Conservation (phyloP, 2,113 vertebrate species). For the Rana temporaria region DNA sequence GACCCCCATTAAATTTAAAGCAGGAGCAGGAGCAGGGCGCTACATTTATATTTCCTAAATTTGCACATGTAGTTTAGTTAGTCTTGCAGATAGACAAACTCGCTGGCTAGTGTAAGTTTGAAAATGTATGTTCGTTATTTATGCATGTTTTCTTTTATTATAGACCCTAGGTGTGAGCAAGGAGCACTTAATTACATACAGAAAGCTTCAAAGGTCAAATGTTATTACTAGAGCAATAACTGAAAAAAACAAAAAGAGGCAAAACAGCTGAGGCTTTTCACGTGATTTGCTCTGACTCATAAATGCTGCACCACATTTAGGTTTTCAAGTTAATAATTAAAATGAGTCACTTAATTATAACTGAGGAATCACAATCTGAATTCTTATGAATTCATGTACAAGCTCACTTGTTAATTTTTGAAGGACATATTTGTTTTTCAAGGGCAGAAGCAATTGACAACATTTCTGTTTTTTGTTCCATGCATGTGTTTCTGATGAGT, state of each 20-base stretch:
- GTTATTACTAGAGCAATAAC: conserved; percentile 61
- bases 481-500: background rate
- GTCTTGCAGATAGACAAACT: background rate
- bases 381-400: background rate
- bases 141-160: conserved; percentile 70
- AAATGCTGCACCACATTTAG: background rate
- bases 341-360: background rate
- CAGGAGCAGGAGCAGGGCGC: no score
- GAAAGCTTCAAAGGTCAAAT: conserved; percentile 63
- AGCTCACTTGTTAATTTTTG: background rate
- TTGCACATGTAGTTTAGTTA: no score
- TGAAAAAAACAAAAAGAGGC: conserved; percentile 61
- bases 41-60: no score
- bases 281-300: background rate
- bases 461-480: background rate
- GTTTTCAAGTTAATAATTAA: background rate
- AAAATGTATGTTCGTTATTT: conserved; percentile 69
- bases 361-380: background rate
- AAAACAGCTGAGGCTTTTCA: conserved; percentile 55
- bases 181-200: conserved; percentile 61
- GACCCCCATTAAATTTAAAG: no score
- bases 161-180: conserved; percentile 65
- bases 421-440: conserved; percentile 29
- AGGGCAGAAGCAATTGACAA: background rate
- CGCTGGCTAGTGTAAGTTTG: conserved; percentile 61